Evolutionary conservation across 2,888 invertebrate genomes (phyloP).

Genomic region (Ormyrus labotus): DNA sequence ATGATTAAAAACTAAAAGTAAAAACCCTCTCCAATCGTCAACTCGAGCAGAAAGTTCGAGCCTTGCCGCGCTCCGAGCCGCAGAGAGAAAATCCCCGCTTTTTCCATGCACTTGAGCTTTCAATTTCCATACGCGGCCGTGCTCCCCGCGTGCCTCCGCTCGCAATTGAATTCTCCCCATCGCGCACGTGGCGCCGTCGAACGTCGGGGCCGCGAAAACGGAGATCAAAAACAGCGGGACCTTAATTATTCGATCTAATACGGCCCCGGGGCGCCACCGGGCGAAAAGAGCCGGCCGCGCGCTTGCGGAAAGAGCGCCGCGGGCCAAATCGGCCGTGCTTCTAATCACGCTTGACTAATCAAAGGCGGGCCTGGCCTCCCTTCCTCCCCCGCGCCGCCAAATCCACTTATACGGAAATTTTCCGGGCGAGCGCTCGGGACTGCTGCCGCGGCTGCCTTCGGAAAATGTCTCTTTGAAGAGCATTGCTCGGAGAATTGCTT

Average conservation of each 20-base stretch:
- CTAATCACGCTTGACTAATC: slow-evolving; percentile 55
- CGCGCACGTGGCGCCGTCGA: background rate
- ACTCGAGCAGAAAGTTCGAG: too few species aligned
- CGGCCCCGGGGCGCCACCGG: slow-evolving; percentile 15
- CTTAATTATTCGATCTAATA: slow-evolving; percentile 53
- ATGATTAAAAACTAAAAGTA: too few species aligned
- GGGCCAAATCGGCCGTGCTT: slow-evolving; percentile 32
- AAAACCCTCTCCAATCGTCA: too few species aligned
- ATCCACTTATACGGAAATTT: slow-evolving; percentile 52
- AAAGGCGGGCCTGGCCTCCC: slow-evolving; percentile 20
- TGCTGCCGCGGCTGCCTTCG: background rate
- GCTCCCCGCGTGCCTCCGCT: background rate
- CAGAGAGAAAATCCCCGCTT: too few species aligned
- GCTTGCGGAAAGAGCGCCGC: background rate
- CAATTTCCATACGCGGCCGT: background rate
- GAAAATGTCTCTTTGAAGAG: slow-evolving; percentile 45
- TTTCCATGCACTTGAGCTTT: too few species aligned
- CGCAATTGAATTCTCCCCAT: slow-evolving; percentile 5
- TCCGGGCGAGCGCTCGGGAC: slow-evolving; percentile 20
- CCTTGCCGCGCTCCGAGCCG: too few species aligned
- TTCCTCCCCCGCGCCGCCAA: background rate
- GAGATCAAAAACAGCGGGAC: slow-evolving; percentile 51
- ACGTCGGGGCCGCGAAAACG: background rate
- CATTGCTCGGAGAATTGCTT: slow-evolving; percentile 10
- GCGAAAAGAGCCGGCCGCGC: slow-evolving; percentile 24